Percentiles rank a stretch among this genome's conserved stretches.
Conservation (phyloP, 92 coral and sea anemone species). For the Phenganax marumi region DNA sequence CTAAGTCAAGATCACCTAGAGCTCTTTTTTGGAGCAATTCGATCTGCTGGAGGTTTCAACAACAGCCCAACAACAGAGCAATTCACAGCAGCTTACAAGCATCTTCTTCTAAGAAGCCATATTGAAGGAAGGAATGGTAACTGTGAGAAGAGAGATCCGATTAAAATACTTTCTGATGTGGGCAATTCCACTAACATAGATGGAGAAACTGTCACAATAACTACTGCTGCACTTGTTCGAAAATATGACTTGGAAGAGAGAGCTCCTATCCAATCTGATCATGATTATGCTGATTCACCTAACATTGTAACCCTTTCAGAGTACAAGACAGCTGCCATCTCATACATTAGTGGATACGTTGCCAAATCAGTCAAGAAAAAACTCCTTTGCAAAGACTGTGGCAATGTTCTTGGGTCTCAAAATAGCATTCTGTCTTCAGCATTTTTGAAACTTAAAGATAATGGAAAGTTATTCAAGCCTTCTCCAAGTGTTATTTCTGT, state of each 20-base stretch:
- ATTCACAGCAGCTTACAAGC: constrained; percentile 2
- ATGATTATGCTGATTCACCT: no score
- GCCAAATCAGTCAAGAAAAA: not conserved
- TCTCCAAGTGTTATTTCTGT: not conserved
- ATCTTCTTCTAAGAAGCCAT: not conserved
- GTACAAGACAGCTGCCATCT: constrained; percentile 5
- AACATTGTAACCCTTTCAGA: constrained; percentile 4
- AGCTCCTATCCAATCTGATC: no score
- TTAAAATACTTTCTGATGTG: not conserved
- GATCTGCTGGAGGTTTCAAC: not conserved
- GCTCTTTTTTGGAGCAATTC: not conserved
- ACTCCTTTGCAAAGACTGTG: not conserved
- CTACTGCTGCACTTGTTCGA: no score
- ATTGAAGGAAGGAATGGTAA: not conserved
- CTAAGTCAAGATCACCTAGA: not conserved
- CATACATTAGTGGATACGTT: constrained; percentile 15
- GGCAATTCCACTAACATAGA: not conserved
- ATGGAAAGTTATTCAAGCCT: constrained; percentile 2
- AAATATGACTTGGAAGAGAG: no score
- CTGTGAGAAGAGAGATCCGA: not conserved
- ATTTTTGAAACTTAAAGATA: constrained; percentile 5
- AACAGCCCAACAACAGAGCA: not conserved
- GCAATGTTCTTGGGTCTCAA: constrained; percentile 3
- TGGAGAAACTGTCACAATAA: no score
- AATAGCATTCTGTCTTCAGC: not conserved